Percentiles rank a stretch among this genome's conserved stretches.
phyloP scores from a whole-genome alignment of 2,888 invertebrate species.

The Esperia sulphurella region DNA sequence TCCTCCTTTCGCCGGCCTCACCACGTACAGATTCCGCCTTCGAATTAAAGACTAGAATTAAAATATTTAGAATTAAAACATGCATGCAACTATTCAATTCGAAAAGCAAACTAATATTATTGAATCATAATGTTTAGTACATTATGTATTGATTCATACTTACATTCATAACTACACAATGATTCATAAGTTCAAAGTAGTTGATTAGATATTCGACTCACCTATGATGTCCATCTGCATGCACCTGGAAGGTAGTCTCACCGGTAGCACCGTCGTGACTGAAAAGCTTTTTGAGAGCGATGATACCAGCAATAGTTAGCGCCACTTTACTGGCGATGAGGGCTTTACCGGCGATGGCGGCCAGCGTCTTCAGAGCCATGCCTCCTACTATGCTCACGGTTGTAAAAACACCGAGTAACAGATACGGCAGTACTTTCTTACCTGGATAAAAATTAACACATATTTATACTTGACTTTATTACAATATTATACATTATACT shows the following conservation, averaged over 20 bases:
- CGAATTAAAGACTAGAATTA: conserved; percentile 78
- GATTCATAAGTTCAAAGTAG: neutral
- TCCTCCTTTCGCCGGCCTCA: conserved; percentile 77
- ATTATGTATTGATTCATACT: no score
- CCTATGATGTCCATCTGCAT: conserved; percentile 84
- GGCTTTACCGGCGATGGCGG: conserved; percentile 85
- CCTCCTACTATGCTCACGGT: conserved; percentile 85
- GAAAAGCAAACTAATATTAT: no score
- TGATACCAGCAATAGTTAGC: conserved; percentile 84
- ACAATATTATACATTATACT: neutral
- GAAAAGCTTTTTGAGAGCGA: conserved; percentile 85
- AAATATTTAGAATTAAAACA: conserved; percentile 51
- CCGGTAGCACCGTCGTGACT: conserved; percentile 81
- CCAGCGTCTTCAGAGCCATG: conserved; percentile 83
- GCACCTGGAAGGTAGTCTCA: conserved; percentile 83
- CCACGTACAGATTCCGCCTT: conserved; percentile 82
- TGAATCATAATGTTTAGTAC: no score
- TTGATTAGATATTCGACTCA: conserved; percentile 23
- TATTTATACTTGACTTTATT: neutral
- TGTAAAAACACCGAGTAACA: conserved; percentile 80
- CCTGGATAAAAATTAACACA: conserved; percentile 35
- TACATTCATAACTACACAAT: no score
- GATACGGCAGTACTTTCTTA: conserved; percentile 78
- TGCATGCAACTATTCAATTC: neutral
- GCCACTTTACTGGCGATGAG: conserved; percentile 86